Evolutionary conservation across 2,888 invertebrate species (phyloP).

Genomic region (Xylocampa areola): DNA sequence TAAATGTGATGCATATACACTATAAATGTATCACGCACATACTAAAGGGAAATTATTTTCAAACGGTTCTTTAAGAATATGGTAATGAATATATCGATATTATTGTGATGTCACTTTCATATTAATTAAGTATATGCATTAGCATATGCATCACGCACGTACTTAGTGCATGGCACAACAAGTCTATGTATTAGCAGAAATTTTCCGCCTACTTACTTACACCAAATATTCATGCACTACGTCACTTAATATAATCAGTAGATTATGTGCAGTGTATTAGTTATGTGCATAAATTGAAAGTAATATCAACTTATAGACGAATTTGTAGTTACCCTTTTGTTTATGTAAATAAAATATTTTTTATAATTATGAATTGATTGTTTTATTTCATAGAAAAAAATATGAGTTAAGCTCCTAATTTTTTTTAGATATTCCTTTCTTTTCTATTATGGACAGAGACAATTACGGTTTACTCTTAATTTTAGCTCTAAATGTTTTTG

Average conservation of each 20-base stretch:
- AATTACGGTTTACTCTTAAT: no score
- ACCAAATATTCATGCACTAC: slow-evolving; percentile 10
- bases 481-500: no score
- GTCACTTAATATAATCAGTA: slow-evolving; percentile 13
- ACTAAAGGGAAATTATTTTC: no score
- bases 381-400: background rate
- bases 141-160: slow-evolving; percentile 11
- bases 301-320: slow-evolving; percentile 15
- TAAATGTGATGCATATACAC: no score
- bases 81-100: no score
- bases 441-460: no score
- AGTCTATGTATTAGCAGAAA: slow-evolving; percentile 6
- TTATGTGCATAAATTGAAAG: slow-evolving; percentile 13
- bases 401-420: no score
- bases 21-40: no score
- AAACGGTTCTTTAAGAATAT: no score
- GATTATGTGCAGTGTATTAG: slow-evolving; percentile 5
- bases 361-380: background rate
- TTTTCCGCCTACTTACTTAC: slow-evolving; percentile 18
- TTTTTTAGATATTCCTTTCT: no score
- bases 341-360: slow-evolving; percentile 34
- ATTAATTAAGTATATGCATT: no score
- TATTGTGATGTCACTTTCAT: no score
- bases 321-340: slow-evolving; percentile 33
- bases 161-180: slow-evolving; percentile 2